Base-by-base conservation (phyloP, 2,797 vertebrate genomes). In the Gymnothorax javanicus region DNA sequence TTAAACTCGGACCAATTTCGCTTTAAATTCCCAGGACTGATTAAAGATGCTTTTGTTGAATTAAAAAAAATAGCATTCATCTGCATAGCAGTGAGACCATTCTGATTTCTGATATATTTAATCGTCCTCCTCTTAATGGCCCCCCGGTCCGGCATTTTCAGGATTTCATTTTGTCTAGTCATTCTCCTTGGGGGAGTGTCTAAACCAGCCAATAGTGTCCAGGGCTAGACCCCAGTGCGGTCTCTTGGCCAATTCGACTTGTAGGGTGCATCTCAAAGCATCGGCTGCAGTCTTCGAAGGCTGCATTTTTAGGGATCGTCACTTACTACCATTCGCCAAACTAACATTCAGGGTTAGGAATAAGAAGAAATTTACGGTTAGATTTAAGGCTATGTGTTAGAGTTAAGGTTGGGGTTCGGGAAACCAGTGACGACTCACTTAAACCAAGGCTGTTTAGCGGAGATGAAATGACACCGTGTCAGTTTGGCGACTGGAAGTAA, bases 161-260 rank as follows among this genome's bases (percentile, higher is more conserved):
- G 77, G 50, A 17, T 15, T 81, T 54, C 77, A 81, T 54, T 81
- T 8, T 81, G 77, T 54, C 52, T 23, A 81, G 77, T 81, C 77
- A 81, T 81, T 56, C 77, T 54, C 15, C 52, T 27, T 11, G 50
- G 81, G 81, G 25, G 81, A 25, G 81, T 82, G 81, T 57, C 56
- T 4, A 15, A 59, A 4, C 25, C 27, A 82, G 33, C 54, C 81
- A 82, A 82, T 82, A 59, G 56, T 11, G 59, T n/a, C 54, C 57
- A n/a, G 20, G 20, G 77, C 17, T 11, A 7, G 23, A 9, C 17
- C 56, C 77, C 77, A 52, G 50, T 81, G 17, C 56, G 77, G 54
- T 79, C 75, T 54, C 43, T 79, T 52, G 43, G 23, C 75, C 75
- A 79, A 79, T n/a, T n/a, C n/a, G n/a, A n/a, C n/a, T n/a, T n/a